Base-by-base conservation (phyloP, 92 coral and sea anemone genomes). In the Bergia puertoricense region DNA sequence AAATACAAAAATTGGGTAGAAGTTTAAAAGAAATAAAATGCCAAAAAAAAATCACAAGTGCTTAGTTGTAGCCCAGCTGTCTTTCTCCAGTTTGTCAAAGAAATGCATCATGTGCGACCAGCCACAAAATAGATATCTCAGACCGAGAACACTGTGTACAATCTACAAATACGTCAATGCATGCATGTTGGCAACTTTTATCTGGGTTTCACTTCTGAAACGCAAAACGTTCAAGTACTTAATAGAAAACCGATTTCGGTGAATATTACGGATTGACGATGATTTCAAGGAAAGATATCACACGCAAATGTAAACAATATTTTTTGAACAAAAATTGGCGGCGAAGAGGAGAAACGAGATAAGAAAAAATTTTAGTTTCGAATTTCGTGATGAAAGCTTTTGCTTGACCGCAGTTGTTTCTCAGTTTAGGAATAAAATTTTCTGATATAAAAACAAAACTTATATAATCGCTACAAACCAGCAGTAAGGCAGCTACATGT, bases 241-340 rank as follows among this genome's bases (percentile, higher is more conserved):
- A n/a, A 82, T n/a, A 82, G 45, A 82, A 82, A 69, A 73, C 45
- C 23, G 73, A 68, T 41, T 82, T 82, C 74, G 74, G 50, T 46
- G 46, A 82, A 66, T 42, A 39, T 46, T 84, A 36, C 62, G 30
- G 48, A 74, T 20, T 20, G n/a, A 45, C 41, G 44, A 48, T 6
- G 79, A 46, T 84, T 84, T 72, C 66, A 84, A 84, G 77, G 57
- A 84, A 57, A 84, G 79, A 84, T 84, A 84, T 37, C 65, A 38
- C 75, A 16, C 43, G 4, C 65, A 83, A 88, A 88, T 83, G 86
- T 88, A 88, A 91, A 91, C 89, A 91, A 88, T 88, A 88, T 83
- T 76, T 85, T 71, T 59, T 86, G 80, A 90, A 81, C 66, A 56
- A 86, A 79, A 74, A 13, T 71, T 30, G 50, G 86, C 10, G 72